These are phyloP conservation scores for Carassius carassius DNA, from an alignment of 2,113 vertebrate genomes.

Conservation along the genomic window DNA sequence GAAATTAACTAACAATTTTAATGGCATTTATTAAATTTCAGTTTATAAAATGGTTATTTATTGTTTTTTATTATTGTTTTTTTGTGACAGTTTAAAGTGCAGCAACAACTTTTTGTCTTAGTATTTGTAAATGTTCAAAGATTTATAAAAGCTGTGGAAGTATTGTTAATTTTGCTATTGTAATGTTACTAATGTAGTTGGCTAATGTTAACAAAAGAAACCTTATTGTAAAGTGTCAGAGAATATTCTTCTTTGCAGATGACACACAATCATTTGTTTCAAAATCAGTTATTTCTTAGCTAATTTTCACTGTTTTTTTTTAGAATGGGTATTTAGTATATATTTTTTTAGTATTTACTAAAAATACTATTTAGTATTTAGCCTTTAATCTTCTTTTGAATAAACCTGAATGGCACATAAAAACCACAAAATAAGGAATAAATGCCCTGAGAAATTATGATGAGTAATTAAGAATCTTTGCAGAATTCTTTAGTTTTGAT, in stretches of 20 bases:
- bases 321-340: no score
- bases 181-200: neutral
- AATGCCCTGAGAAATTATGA: constrained; percentile 24
- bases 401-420: constrained; percentile 19
- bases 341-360: no score
- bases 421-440: constrained; percentile 26
- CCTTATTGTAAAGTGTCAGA: no score
- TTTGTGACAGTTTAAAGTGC: neutral
- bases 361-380: no score
- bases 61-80: neutral
- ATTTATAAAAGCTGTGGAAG: neutral
- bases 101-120: neutral
- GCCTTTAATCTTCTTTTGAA: constrained; percentile 6
- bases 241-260: no score
- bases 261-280: no score
- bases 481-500: constrained; percentile 21
- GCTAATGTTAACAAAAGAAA: no score
- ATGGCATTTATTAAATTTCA: neutral
- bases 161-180: neutral
- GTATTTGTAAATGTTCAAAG: neutral
- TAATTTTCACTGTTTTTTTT: neutral
- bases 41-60: neutral
- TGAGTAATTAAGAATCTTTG: constrained; percentile 29
- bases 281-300: neutral
- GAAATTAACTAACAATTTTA: neutral